A percentile compares a stretch with the other conserved stretches of the same genome.
Conservation (phyloP, 2,113 vertebrate genomes). For the Solenodon paradoxus region DNA sequence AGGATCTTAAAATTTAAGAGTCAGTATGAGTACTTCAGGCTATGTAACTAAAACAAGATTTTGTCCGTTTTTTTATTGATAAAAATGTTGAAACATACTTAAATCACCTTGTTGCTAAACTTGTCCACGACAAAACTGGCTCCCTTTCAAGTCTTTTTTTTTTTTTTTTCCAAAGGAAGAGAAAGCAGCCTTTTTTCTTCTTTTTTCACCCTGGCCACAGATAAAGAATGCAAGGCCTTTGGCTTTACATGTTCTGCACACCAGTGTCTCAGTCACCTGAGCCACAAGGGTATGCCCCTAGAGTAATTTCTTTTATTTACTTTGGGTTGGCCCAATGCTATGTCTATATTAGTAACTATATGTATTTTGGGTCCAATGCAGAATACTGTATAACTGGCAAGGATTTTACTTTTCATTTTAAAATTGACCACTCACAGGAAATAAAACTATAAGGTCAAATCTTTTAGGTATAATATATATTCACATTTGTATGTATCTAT, state of each 20-base stretch:
- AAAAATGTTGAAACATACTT: neutral
- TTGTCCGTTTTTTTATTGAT: conserved; percentile 15
- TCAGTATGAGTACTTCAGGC: neutral
- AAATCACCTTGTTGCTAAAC: neutral
- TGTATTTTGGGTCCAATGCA: neutral
- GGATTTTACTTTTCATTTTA: neutral
- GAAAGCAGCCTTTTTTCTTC: no score
- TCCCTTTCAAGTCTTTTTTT: no score
- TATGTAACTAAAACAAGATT: neutral
- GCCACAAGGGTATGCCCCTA: no score
- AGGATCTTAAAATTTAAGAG: neutral
- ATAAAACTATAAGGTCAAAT: neutral
- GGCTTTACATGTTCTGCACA: no score
- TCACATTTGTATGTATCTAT: neutral
- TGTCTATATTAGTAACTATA: neutral
- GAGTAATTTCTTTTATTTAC: neutral
- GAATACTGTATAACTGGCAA: neutral
- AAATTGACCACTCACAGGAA: neutral
- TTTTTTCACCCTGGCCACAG: no score
- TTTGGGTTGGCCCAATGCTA: neutral
- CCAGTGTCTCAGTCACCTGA: no score
- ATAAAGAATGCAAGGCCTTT: no score
- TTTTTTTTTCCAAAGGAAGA: no score
- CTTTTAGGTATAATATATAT: neutral
- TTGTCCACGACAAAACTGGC: neutral